phyloP scores from a whole-genome alignment of 2,797 vertebrate genomes.

The Aplochiton taeniatus region DNA sequence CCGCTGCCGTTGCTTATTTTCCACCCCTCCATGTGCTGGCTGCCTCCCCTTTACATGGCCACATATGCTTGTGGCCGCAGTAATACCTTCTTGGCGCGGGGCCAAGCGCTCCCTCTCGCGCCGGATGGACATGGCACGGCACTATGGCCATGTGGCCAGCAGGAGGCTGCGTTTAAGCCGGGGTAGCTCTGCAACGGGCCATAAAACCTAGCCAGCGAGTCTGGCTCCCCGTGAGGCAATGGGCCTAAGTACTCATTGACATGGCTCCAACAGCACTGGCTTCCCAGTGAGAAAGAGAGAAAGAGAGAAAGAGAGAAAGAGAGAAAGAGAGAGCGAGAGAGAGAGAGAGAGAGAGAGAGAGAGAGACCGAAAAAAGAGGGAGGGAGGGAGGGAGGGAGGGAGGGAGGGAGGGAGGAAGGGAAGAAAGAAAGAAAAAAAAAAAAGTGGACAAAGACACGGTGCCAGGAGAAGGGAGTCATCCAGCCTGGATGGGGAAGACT shows the following conservation, averaged over 20 bases:
- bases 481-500: slow-evolving; percentile 36
- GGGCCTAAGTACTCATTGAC: slow-evolving; percentile 71
- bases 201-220: slow-evolving; percentile 74
- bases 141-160: slow-evolving; percentile 65
- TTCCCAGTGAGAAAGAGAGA: slow-evolving; percentile 11
- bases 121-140: slow-evolving; percentile 68
- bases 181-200: slow-evolving; percentile 66
- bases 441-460: slow-evolving; percentile 49
- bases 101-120: slow-evolving; percentile 36
- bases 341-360: background rate
- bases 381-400: background rate
- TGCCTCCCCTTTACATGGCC: slow-evolving; percentile 46
- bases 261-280: slow-evolving; percentile 64
- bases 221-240: slow-evolving; percentile 67
- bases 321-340: slow-evolving; percentile 42
- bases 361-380: background rate
- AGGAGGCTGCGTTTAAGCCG: slow-evolving; percentile 72
- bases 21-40: slow-evolving; percentile 19
- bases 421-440: slow-evolving; percentile 26
- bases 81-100: slow-evolving; percentile 62
- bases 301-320: slow-evolving; percentile 28
- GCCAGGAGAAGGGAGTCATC: slow-evolving; percentile 39
- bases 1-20: slow-evolving; percentile 30
- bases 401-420: background rate
- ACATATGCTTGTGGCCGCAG: slow-evolving; percentile 62